These are phyloP conservation scores for Dinocampus coccinellae DNA, from an alignment of 2,888 invertebrate genomes.

Conservation along the genomic window DNA sequence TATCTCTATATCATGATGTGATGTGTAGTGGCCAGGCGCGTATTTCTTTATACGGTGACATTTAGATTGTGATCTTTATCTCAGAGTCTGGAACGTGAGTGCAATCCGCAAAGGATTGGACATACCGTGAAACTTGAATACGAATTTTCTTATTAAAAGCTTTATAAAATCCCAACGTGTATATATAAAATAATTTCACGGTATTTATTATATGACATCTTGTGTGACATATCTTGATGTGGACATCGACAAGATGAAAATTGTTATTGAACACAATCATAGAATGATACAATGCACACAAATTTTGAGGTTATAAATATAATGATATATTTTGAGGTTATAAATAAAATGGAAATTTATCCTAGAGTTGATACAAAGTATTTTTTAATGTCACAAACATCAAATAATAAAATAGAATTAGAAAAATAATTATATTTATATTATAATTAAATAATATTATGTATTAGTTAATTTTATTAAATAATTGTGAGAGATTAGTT, in stretches of 20 bases:
- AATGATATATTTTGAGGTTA: too few species aligned
- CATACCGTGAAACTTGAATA: conserved; percentile 26
- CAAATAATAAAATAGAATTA: too few species aligned
- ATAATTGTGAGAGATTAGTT: too few species aligned
- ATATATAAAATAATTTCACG: neutral
- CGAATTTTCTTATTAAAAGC: conserved; percentile 27
- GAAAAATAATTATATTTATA: too few species aligned
- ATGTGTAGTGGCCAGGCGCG: neutral
- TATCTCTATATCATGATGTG: conserved; percentile 2
- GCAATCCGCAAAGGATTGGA: conserved; percentile 19
- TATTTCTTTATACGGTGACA: conserved; percentile 17
- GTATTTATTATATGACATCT: neutral
- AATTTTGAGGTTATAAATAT: too few species aligned
- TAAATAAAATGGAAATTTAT: too few species aligned
- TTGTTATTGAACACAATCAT: neutral
- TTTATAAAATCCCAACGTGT: neutral
- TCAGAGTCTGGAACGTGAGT: neutral
- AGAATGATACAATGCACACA: too few species aligned
- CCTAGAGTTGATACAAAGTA: too few species aligned
- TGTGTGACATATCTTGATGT: neutral
- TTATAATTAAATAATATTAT: too few species aligned
- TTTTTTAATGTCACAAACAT: too few species aligned
- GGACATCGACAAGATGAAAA: neutral
- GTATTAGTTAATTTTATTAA: too few species aligned
- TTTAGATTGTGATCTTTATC: conserved; percentile 27